Base-by-base conservation (phyloP, 2,888 invertebrate species). In the Tetheella fluctuosa region DNA sequence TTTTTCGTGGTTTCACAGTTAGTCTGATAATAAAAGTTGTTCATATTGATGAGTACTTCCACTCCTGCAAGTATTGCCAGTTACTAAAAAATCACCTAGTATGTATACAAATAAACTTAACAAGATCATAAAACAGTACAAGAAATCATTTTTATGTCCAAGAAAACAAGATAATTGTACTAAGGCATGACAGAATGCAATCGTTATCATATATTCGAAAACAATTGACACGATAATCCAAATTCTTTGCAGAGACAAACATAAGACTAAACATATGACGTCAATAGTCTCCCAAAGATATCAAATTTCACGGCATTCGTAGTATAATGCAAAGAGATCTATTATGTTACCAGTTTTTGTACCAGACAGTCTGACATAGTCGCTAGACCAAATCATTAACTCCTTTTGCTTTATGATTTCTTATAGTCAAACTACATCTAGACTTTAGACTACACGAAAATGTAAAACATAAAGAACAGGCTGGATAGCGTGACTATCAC, bases 291-390 rank as follows among this genome's bases (percentile, higher is more conserved):
- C 48, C 48, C 48, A 48, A 48, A 48, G 48, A 20, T 48, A 48
- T 48, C 48, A 48, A 48, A 48, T 48, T 48, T 48, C 48, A 48
- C 20, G 48, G 48, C 48, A 48, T 48, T 48, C 48, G n/a, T 20
- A 48, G 48, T 48, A 48, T 39, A 39, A 39, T 48, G 48, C 20
- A n/a, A 48, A 48, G 7, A 48, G 17, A 48, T 48, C 48, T 48
- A 48, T 48, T 48, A 48, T 48, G 48, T 48, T 48, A 48, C 48
- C 8, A 48, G 48, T 48, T 48, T 48, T 48, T 48, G 48, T 48
- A 20, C 8, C 10, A 48, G 48, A 0, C 48, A 8, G 48, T n/a
- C 48, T 2, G 48, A 7, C 48, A n/a, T 7, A n/a, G n/a, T 6
- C 20, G 48, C n/a, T 10, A 8, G n/a, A 15, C 37, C 20, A 48